A percentile compares a stretch with the other conserved stretches of the same genome.
Evolutionary conservation across 2,797 vertebrate genomes (phyloP).

Genomic region (Ataeniobius toweri): DNA sequence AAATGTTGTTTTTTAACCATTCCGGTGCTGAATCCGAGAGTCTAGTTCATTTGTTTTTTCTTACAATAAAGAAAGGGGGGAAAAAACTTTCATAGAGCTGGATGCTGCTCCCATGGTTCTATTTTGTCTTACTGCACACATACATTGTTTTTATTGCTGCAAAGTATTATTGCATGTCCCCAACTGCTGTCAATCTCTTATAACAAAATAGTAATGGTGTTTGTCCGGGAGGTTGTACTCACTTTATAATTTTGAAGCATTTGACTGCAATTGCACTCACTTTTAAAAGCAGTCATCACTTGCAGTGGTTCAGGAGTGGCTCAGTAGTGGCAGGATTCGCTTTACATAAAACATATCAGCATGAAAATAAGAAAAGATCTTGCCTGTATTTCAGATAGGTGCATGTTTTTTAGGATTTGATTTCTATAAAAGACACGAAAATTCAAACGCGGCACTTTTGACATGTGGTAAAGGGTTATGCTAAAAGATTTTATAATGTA

Average conservation of each 20-base stretch:
- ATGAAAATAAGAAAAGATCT: too few relatives aligned
- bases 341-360: not conserved
- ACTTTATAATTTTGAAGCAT: constrained; percentile 77
- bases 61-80: constrained; percentile 43
- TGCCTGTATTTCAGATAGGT: not conserved
- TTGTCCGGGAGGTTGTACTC: constrained; percentile 77
- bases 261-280: constrained; percentile 89
- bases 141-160: constrained; percentile 24
- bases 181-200: constrained; percentile 37
- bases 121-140: constrained; percentile 14
- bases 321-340: not conserved
- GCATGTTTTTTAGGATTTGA: not conserved
- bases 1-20: constrained; percentile 84
- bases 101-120: not conserved
- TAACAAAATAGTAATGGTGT: constrained; percentile 65
- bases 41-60: constrained; percentile 64
- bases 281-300: constrained; percentile 48
- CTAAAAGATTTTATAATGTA: constrained; percentile 51
- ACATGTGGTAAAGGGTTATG: too few relatives aligned
- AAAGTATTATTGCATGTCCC: constrained; percentile 14
- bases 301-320: not conserved
- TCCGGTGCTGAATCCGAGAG: constrained; percentile 65
- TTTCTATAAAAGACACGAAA: not conserved
- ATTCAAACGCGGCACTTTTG: not conserved
- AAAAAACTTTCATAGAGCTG: constrained; percentile 25